Conservation (phyloP, 37 sponge, comb jelly and placozoan genomes). For the Tethya wilhelma region DNA sequence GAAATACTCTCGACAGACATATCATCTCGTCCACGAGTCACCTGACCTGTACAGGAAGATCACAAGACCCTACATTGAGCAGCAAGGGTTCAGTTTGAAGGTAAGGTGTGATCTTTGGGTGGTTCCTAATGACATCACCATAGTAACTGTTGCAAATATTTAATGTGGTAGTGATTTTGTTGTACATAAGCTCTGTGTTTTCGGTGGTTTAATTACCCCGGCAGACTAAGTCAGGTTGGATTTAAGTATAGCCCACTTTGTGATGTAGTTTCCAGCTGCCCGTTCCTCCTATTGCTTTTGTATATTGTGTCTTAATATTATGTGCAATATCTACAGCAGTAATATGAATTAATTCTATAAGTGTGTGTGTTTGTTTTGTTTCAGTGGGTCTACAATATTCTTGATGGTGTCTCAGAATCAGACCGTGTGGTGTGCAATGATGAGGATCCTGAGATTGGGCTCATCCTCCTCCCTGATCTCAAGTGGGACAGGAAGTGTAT, state of each 20-base stretch:
- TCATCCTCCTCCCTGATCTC: constrained; percentile 89
- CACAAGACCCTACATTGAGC: constrained; percentile 82
- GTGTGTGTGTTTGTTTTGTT: not conserved
- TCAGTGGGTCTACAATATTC: constrained; percentile 97
- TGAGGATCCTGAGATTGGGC: constrained; percentile 78
- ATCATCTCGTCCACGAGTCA: constrained; percentile 79
- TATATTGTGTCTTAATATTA: not conserved
- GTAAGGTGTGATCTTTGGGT: no score
- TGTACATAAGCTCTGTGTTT: constrained; percentile 1
- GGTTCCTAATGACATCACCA: no score
- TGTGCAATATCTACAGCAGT: not conserved
- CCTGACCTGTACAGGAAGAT: constrained; percentile 72
- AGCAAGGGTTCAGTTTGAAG: constrained; percentile 58
- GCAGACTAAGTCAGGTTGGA: not conserved
- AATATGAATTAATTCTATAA: not conserved
- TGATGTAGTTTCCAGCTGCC: not conserved
- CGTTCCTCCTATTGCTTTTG: not conserved
- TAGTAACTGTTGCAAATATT: no score
- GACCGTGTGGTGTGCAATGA: constrained; percentile 86
- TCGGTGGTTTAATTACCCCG: not conserved
- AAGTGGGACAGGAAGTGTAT: constrained; percentile 88
- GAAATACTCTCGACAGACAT: constrained; percentile 78
- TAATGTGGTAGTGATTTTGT: not conserved
- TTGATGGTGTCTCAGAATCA: constrained; percentile 80
- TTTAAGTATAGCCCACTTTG: no score